A percentile compares a stretch with the other conserved stretches of the same genome.
Evolutionary conservation across 2,797 vertebrate genomes (phyloP).

Genomic region (Phrynocephalus forsythii): DNA sequence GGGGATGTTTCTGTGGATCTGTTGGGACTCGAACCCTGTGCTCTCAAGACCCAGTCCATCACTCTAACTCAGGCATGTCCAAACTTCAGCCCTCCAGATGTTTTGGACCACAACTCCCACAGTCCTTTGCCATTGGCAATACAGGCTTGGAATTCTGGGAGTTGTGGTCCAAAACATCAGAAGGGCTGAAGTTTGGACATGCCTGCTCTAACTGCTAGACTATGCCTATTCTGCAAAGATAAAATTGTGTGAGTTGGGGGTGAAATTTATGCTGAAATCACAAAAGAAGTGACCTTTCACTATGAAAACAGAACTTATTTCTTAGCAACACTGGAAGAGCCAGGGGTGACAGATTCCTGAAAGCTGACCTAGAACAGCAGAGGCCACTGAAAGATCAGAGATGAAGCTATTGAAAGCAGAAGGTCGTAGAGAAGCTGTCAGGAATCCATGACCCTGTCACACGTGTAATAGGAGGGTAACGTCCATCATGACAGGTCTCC

Average conservation of each 20-base stretch:
- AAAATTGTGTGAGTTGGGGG: neutral
- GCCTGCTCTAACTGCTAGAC: too few relatives aligned
- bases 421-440: conserved; percentile 7
- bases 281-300: neutral
- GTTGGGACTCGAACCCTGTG: neutral
- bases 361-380: neutral
- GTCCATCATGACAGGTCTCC: neutral
- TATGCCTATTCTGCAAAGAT: too few relatives aligned
- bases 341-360: neutral
- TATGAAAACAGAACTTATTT: neutral
- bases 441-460: conserved; percentile 21
- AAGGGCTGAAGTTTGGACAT: too few relatives aligned
- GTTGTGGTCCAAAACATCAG: too few relatives aligned
- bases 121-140: too few relatives aligned
- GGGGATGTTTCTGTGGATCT: neutral
- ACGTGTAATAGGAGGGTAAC: neutral
- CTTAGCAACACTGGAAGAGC: neutral
- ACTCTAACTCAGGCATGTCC: neutral
- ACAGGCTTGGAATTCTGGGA: too few relatives aligned
- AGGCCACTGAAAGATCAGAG: neutral
- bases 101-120: too few relatives aligned
- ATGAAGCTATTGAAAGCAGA: neutral
- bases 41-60: neutral
- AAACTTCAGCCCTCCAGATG: too few relatives aligned
- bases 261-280: neutral